Base-by-base conservation (phyloP, 92 coral and sea anemone species). In the Zoanthus sociatus region DNA sequence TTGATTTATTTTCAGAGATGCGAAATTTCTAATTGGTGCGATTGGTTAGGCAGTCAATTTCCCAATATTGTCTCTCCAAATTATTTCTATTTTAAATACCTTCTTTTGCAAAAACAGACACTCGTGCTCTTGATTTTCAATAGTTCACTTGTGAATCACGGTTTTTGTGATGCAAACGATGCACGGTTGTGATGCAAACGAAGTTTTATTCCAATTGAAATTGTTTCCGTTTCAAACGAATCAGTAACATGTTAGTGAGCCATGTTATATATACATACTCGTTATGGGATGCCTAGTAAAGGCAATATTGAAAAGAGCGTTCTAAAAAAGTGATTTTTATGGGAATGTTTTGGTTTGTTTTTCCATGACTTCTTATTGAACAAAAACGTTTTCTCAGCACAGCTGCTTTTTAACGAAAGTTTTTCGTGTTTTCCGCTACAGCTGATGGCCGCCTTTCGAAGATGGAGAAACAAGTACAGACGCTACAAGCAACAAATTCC, bases 371-470 rank as follows among this genome's bases (percentile, higher is more conserved):
- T 37, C 46, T n/a, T 20, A 11, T 44, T 18, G 44, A n/a, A n/a
- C 11, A 8, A 2, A 10, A 9, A 0, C 1, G 45, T 14, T 64
- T 11, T 0, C 8, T 15, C 4, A 4, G 1, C 10, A 61, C 31
- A 16, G 51, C 20, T 32, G 7, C 7, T 37, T 33, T 8, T 37
- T 78, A 78, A 78, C 54, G 12, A 58, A 63, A n/a, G 37, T 2
- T 37, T 61, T 12, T 77, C 42, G 50, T 79, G 18, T 44, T 64
- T 51, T 20, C 64, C 77, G n/a, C 90, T 76, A 10, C 89, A 95
- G 98, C 92, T 95, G 44, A 95, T 95, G 98, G 98, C 98, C 45
- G 98, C 98, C 44, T 95, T 97, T 90, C 96, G 94, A 91, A 88
- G 98, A 91, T 97, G 99, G 99, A 94, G 92, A 6, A 87, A 90